Percentiles rank a stretch among this genome's conserved stretches.
These are phyloP conservation scores for Pseudolaguvia tuberculata DNA, from an alignment of 2,113 vertebrate genomes.

Conservation along the genomic window DNA sequence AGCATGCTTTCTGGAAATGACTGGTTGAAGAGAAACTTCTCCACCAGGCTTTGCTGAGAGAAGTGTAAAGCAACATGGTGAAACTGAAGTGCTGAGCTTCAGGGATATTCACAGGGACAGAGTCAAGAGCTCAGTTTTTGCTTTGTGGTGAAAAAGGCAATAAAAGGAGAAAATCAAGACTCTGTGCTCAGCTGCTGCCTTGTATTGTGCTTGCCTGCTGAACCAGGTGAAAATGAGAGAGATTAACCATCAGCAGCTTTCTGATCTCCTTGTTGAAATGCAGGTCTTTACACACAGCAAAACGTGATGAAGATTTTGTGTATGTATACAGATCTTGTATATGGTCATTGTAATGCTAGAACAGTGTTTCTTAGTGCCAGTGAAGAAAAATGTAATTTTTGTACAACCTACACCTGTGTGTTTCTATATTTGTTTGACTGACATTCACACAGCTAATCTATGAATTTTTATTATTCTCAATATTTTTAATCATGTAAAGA, in stretches of 20 bases:
- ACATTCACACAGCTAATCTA: too few species aligned
- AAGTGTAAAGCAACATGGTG: conserved; percentile 9
- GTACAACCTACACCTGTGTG: too few species aligned
- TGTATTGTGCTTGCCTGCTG: conserved; percentile 4
- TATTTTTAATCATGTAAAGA: too few species aligned
- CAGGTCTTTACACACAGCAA: not conserved
- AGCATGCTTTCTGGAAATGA: not conserved
- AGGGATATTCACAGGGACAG: conserved; percentile 10
- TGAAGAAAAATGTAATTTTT: too few species aligned
- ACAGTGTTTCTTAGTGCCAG: too few species aligned
- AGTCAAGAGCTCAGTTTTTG: not conserved
- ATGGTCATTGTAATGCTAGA: too few species aligned
- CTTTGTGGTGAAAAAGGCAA: conserved; percentile 27
- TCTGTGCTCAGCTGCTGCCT: conserved; percentile 24
- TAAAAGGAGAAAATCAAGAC: conserved; percentile 7
- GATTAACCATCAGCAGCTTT: conserved; percentile 7
- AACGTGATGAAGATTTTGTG: not conserved
- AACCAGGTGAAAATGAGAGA: not conserved
- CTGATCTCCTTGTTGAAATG: conserved; percentile 30
- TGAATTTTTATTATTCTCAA: too few species aligned
- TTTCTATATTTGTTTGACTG: too few species aligned
- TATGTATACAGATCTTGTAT: too few species aligned
- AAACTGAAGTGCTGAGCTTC: conserved; percentile 19
- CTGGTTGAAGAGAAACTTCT: not conserved
- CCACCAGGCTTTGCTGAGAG: conserved; percentile 15